Conservation (phyloP, 1,140 invertebrate genomes). For the Apis cerana region DNA sequence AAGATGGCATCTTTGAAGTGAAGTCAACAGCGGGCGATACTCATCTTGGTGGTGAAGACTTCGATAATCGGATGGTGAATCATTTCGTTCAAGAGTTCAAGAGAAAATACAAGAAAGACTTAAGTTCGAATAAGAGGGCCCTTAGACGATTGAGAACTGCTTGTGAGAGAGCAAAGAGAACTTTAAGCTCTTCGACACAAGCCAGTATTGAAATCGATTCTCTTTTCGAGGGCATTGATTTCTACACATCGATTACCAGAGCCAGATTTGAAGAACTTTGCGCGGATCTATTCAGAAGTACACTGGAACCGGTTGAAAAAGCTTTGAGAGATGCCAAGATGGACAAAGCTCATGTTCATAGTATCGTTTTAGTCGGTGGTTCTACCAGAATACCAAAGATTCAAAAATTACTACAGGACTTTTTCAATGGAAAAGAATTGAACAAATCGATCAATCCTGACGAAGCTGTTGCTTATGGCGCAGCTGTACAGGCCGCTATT, state of each 20-base stretch:
- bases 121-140: constrained; percentile 84
- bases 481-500: constrained; percentile 88
- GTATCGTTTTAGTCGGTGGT: constrained; percentile 84
- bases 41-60: constrained; percentile 91
- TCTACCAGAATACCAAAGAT: constrained; percentile 85
- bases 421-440: constrained; percentile 87
- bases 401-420: constrained; percentile 82
- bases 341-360: constrained; percentile 84
- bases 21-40: constrained; percentile 89
- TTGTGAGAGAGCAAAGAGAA: constrained; percentile 91
- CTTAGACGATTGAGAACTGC: constrained; percentile 88
- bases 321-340: constrained; percentile 86
- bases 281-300: constrained; percentile 85
- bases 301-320: constrained; percentile 87
- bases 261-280: constrained; percentile 88
- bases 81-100: constrained; percentile 88
- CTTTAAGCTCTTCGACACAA: constrained; percentile 88
- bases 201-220: constrained; percentile 89
- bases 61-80: constrained; percentile 88
- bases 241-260: constrained; percentile 87
- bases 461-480: constrained; percentile 90
- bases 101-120: constrained; percentile 86
- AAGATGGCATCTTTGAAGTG: constrained; percentile 85
- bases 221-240: constrained; percentile 88
- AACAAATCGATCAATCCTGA: constrained; percentile 89